A percentile compares a stretch with the other conserved stretches of the same genome.
phyloP scores from a whole-genome alignment of 1,140 invertebrate genomes.

The Magallana angulata region DNA sequence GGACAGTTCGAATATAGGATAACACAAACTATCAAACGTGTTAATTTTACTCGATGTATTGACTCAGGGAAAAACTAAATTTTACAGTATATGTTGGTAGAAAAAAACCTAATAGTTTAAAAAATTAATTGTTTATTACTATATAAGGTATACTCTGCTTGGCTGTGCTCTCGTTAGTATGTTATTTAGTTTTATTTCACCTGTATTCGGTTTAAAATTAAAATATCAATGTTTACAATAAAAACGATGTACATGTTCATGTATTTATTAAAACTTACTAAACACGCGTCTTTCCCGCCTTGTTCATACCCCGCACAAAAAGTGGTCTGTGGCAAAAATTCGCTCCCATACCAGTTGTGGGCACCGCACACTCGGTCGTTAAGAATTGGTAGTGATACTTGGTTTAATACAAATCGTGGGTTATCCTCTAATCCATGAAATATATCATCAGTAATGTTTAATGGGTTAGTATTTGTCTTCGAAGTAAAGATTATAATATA shows the following conservation, averaged over 20 bases:
- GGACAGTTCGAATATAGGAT: too few species aligned
- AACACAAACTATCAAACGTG: too few species aligned
- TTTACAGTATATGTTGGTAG: too few species aligned
- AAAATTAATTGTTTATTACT: conserved; percentile 19
- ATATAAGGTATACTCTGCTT: too few species aligned
- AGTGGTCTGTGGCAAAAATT: conserved; percentile 62
- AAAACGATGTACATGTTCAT: background rate
- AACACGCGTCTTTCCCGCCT: conserved; percentile 66
- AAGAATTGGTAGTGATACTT: conserved; percentile 66
- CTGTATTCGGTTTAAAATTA: background rate
- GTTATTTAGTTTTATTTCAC: too few species aligned
- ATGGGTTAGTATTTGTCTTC: background rate
- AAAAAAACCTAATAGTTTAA: too few species aligned
- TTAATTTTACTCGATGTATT: too few species aligned
- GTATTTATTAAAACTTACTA: conserved; percentile 56
- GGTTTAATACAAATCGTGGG: conserved; percentile 62
- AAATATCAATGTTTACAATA: too few species aligned
- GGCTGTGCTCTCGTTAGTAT: too few species aligned
- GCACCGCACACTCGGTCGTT: conserved; percentile 59
- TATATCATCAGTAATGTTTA: too few species aligned
- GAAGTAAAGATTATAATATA: background rate
- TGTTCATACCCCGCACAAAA: conserved; percentile 71
- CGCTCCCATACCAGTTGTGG: conserved; percentile 67
- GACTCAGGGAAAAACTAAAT: too few species aligned
- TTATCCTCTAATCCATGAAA: conserved; percentile 52